Evolutionary conservation across 2,888 invertebrate species (phyloP), one percentile per base, ranked within the genome.

Genomic region (Reticulitermes lucifugus): DNA sequence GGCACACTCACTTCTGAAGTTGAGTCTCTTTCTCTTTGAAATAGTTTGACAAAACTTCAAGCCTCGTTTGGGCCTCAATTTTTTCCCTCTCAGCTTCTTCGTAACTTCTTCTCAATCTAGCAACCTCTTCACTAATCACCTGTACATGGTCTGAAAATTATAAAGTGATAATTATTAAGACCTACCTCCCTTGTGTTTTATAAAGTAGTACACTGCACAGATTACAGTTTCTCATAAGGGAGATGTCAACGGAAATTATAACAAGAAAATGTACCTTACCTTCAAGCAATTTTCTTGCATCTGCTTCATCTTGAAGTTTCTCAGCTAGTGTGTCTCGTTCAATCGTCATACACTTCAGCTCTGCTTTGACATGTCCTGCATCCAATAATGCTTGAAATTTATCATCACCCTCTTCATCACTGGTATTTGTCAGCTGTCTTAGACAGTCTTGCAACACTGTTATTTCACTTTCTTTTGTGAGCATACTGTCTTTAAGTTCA

Each of bases 11-110:
- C 96, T 97, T 97, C 91, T 97, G 94, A 80, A 98, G 92, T 90
- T 97, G 96, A 22, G 95, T 93, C 91, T 98, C 98, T 88, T 96
- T 95, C 87, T 98, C 97, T 89, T 97, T 96, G 91, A 98, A 98
- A 90, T 98, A 98, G 89, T 95, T 95, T 0, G 96, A 95, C 71
- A 98, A 92, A 1, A 98, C 97, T 89, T 96, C 96, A 2, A 98
- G 92, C 88, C 96, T 94, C 0, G 97, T 97, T 88, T 95, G 93
- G 0, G 97, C 95, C 90, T 98, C 97, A 89, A 93, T 93, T 88
- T 94, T 95, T 85, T 95, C 95, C 87, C 94, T 94, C 89, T 96
- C 95, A 0, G 95, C 94, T 87, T 93, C 91, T 88, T 93, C 93
- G 88, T 93, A 94, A 88, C 93, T 93, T 86, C 92, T 92, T 86